These are phyloP conservation scores for Erythrocercus mccallii DNA, from an alignment of 2,113 vertebrate genomes.

Conservation along the genomic window DNA sequence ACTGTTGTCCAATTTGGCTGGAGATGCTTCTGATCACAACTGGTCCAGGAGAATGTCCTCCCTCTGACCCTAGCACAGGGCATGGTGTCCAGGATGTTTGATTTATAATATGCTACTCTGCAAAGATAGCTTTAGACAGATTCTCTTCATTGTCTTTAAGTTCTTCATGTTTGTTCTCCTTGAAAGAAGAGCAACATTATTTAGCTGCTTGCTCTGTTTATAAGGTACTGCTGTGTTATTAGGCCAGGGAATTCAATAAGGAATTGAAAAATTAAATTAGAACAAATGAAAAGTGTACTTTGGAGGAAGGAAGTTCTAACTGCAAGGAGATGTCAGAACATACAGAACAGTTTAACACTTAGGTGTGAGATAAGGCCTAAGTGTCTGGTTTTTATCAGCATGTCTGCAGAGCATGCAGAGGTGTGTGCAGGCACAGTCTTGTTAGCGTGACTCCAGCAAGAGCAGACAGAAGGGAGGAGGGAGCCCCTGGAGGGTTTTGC, in stretches of 20 bases:
- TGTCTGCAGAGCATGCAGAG: neutral
- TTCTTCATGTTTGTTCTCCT: neutral
- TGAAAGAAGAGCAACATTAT: neutral
- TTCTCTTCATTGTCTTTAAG: neutral
- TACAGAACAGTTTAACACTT: neutral
- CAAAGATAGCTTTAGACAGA: neutral
- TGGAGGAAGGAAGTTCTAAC: neutral
- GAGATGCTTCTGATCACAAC: neutral
- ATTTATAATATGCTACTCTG: accelerated
- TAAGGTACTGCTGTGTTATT: neutral
- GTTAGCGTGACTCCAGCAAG: neutral
- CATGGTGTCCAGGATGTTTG: neutral
- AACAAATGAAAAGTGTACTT: neutral
- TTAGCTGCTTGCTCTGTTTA: neutral
- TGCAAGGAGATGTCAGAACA: neutral
- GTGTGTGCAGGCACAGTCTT: neutral
- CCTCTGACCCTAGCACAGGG: neutral
- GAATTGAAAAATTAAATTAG: neutral
- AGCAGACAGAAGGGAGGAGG: neutral
- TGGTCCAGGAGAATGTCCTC: neutral
- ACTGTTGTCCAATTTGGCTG: neutral
- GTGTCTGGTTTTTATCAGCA: neutral
- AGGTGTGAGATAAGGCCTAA: neutral
- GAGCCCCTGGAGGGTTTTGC: neutral
- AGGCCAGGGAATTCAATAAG: neutral